Evolutionary conservation across 1,140 invertebrate genomes (phyloP).

Genomic region (Mycetomoellerius zeteki): DNA sequence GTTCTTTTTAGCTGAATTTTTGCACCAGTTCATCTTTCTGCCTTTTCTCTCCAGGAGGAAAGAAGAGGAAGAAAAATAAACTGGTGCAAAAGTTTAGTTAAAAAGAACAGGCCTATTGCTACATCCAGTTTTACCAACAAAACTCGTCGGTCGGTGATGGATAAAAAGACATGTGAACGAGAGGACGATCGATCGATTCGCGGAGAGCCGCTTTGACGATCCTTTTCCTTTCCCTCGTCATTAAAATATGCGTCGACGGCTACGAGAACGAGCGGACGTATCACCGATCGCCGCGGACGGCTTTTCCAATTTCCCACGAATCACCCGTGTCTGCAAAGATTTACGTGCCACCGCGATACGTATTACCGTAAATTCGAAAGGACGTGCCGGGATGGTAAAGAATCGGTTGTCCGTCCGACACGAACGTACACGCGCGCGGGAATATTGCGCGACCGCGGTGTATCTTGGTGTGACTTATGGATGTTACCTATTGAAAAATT

Average conservation of each 20-base stretch:
- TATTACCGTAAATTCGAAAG: constrained; percentile 73
- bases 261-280: constrained; percentile 54
- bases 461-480: constrained; percentile 69
- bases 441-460: constrained; percentile 65
- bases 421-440: constrained; percentile 15
- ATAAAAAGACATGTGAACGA: background rate
- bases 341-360: constrained; percentile 69
- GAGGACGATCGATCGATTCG: constrained; percentile 71
- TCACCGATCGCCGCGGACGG: constrained; percentile 71
- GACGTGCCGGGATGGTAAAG: constrained; percentile 67
- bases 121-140: background rate
- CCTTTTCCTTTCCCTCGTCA: constrained; percentile 71
- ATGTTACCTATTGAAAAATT: constrained; percentile 67
- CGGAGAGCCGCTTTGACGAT: constrained; percentile 24
- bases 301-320: constrained; percentile 77
- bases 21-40: too few relatives aligned
- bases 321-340: constrained; percentile 66
- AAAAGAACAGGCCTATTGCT: too few relatives aligned
- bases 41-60: too few relatives aligned
- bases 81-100: too few relatives aligned
- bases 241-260: constrained; percentile 78
- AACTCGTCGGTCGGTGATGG: background rate
- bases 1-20: too few relatives aligned
- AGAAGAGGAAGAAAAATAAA: too few relatives aligned
- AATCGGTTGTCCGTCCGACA: constrained; percentile 62